Evolutionary conservation across 1,140 invertebrate genomes (phyloP), one percentile per base, ranked within the genome.

Genomic region (Drosophila pruinosa): DNA sequence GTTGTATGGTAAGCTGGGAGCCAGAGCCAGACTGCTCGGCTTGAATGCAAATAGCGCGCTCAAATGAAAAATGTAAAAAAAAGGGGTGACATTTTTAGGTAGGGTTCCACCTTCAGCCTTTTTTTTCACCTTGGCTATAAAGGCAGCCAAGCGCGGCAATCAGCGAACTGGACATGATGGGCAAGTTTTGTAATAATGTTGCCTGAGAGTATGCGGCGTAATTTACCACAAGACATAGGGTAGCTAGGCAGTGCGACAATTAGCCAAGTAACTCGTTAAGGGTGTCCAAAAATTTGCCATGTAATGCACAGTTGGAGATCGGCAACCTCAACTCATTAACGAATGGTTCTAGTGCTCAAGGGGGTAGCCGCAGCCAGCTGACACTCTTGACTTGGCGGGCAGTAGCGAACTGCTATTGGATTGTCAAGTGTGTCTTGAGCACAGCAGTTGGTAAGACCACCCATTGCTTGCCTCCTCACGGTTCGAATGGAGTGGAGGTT

Each of bases 151-250:
- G 68, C 68, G 68, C 39, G 52, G 56, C 68, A 65, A 64, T 71
- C 68, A 71, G 62, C 68, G 68, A 71, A 65, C 68, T 71, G 68
- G 68, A 71, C 68, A 65, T 57, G 68, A 71, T 71, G 68, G 52
- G 31, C 12, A 64, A 50, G 50, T 52, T 54, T 53, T 45, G 58
- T 64, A 69, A 69, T 58, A 58, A 62, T 63, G 67, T 64, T 50
- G 34, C 3, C 26, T 28, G 59, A 56, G 58, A 63, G 34, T 63
- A 53, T 38, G 28, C 48, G 6, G 21, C 28, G 34, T 53, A 38
- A 24, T 48, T 61, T 39, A 45, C 39, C 31, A 24, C 53, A 59
- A 41, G 10, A 15, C 57, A 36, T 12, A 59, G 57, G 22, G 15
- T 45, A n/a, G 2, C 45, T 15, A 36, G 68, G 24, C 65, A 48